Base-by-base conservation (phyloP, 2,113 vertebrate species). In the Nerophis lumbriciformis region DNA sequence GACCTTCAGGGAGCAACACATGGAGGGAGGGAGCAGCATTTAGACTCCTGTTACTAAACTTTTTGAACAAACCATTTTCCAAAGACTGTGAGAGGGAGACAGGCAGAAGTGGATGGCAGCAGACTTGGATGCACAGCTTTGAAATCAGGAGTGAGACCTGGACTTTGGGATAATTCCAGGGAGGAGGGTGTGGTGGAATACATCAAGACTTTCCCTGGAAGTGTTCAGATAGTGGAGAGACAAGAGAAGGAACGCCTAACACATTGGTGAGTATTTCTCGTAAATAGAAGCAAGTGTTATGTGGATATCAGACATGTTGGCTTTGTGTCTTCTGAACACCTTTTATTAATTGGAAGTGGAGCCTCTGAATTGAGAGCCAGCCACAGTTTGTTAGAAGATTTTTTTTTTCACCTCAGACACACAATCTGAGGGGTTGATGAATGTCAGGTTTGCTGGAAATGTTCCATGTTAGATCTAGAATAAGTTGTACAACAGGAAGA, bases 51-150 rank as follows among this genome's bases (percentile, higher is more conserved):
- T 78, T 66, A 53, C 75, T 80, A 83, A 90, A 91, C 78, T 91
- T 90, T 87, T 77, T 73, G 77, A 89, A 84, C 86, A 88, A 88
- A 84, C 85, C 83, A 86, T 86, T 87, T 87, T 79, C 77, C 73
- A 82, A 80, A 85, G 82, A 88, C 82, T 83, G 83, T 81, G 73
- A 75, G 83, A 82, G 78, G 72, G 66, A 84, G 81, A 75, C 74
- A 81, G 70, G 70, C 72, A 74, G 62, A 82, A 69, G 83, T 86
- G 80, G 71, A 85, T 87, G 85, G 76, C 68, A 73, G n/a, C 11
- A 58, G 72, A 82, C 77, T 81, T 83, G 82, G 80, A 85, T 78
- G 80, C 80, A 75, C 74, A 63, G 65, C 68, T 83, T 80, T 82
- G 61, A 78, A 81, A 83, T 54, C 70, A 72, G 59, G 61, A 83